These are phyloP conservation scores for Tetheella fluctuosa DNA, from an alignment of 2,888 invertebrate species.

Conservation along the genomic window DNA sequence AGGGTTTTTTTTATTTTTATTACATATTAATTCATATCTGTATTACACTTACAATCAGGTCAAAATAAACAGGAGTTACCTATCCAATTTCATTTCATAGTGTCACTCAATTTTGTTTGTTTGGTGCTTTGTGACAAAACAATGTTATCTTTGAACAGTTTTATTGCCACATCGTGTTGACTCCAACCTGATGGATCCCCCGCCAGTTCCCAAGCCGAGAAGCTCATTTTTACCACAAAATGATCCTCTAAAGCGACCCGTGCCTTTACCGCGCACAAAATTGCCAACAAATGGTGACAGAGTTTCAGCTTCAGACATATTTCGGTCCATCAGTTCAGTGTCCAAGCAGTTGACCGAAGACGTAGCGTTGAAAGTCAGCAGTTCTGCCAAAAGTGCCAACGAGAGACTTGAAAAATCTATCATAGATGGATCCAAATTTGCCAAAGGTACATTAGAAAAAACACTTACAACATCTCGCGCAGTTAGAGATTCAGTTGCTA, in stretches of 20 bases:
- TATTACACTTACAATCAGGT: not conserved
- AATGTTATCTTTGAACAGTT: slow-evolving; percentile 50
- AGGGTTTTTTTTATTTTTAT: no score
- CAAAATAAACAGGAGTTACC: not conserved
- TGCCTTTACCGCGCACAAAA: slow-evolving; percentile 81
- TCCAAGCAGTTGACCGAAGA: slow-evolving; percentile 84
- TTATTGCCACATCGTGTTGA: slow-evolving; percentile 27
- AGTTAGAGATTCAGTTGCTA: slow-evolving; percentile 80
- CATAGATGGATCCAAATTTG: slow-evolving; percentile 68
- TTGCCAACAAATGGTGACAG: slow-evolving; percentile 56
- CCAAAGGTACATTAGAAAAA: slow-evolving; percentile 76
- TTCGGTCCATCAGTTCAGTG: slow-evolving; percentile 79
- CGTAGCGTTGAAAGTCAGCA: slow-evolving; percentile 79
- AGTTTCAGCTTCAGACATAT: slow-evolving; percentile 70
- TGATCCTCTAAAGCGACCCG: slow-evolving; percentile 71
- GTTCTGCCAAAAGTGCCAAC: slow-evolving; percentile 69
- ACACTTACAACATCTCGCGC: slow-evolving; percentile 78
- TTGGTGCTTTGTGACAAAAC: slow-evolving; percentile 33
- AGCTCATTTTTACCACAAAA: slow-evolving; percentile 51
- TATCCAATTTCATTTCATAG: slow-evolving; percentile 15
- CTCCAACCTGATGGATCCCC: slow-evolving; percentile 63
- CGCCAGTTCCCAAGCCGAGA: slow-evolving; percentile 75
- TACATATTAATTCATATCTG: not conserved
- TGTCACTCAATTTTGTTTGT: slow-evolving; percentile 38
- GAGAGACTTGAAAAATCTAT: slow-evolving; percentile 70